These are phyloP conservation scores for fruit fly (Drosophila melanogaster) DNA, from an alignment of 1,140 invertebrate genomes.

Conservation along the genomic window DNA sequence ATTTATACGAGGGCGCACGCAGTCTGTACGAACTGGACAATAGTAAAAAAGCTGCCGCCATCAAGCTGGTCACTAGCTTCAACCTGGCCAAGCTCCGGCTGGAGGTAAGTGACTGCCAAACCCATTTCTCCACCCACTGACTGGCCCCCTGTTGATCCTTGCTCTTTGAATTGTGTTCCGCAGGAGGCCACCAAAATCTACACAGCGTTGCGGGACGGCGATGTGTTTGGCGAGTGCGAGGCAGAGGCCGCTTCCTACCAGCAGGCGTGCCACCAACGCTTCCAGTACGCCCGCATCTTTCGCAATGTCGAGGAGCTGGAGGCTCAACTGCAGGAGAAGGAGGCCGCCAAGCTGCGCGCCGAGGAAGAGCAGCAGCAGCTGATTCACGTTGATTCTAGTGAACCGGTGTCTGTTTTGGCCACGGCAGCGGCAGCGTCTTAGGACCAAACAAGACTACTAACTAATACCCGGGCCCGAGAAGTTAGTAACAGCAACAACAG, in stretches of 20 bases:
- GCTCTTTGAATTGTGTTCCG: slow-evolving; percentile 36
- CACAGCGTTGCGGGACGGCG: slow-evolving; percentile 90
- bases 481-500: slow-evolving; percentile 30
- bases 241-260: slow-evolving; percentile 90
- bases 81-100: slow-evolving; percentile 69
- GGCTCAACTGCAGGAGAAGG: slow-evolving; percentile 70
- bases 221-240: slow-evolving; percentile 86
- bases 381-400: slow-evolving; percentile 70
- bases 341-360: slow-evolving; percentile 68
- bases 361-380: slow-evolving; percentile 70
- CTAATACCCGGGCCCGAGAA: slow-evolving; percentile 22
- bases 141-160: slow-evolving; percentile 18
- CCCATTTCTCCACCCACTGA: neutral
- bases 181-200: slow-evolving; percentile 92
- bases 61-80: slow-evolving; percentile 75
- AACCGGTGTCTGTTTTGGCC: slow-evolving; percentile 36
- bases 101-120: slow-evolving; percentile 55
- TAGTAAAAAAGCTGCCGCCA: slow-evolving; percentile 72
- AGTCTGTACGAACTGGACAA: slow-evolving; percentile 73
- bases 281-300: slow-evolving; percentile 91
- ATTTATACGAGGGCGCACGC: slow-evolving; percentile 76
- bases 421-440: slow-evolving; percentile 63
- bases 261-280: slow-evolving; percentile 89
- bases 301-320: slow-evolving; percentile 76
- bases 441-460: slow-evolving; percentile 54